Evolutionary conservation across 2,113 vertebrate species (phyloP).

Genomic region (Gyps fulvus): DNA sequence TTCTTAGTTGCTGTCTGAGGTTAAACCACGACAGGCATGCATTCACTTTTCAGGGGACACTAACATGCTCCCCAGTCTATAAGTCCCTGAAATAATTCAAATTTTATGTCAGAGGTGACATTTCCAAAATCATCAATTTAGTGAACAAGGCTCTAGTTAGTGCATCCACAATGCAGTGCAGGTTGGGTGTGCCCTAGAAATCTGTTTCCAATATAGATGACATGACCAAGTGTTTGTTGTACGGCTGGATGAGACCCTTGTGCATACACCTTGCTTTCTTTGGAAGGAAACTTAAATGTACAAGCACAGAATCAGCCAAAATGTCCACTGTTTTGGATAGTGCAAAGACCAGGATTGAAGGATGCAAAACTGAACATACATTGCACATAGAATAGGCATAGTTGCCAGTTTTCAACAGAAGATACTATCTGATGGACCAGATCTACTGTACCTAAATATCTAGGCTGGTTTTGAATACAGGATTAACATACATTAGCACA

Average conservation of each 20-base stretch:
- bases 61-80: not conserved
- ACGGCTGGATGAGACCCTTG: fast-evolving
- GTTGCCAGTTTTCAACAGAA: not conserved
- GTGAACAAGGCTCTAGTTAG: not conserved
- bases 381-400: not conserved
- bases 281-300: not conserved
- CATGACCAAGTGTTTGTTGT: not conserved
- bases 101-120: not conserved
- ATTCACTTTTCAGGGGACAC: not conserved
- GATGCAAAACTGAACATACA: not conserved
- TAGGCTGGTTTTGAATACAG: not conserved
- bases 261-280: not conserved
- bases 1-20: too few relatives aligned
- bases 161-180: not conserved
- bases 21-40: not conserved
- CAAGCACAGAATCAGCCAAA: not conserved
- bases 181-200: not conserved
- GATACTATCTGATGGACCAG: not conserved
- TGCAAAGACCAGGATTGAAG: not conserved
- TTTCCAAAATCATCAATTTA: not conserved
- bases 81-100: not conserved
- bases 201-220: not conserved
- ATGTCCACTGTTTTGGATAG: not conserved
- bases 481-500: not conserved
- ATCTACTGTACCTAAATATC: not conserved